Base-by-base conservation (phyloP, 2,797 vertebrate genomes). In the Lepilemur ruficaudatus region DNA sequence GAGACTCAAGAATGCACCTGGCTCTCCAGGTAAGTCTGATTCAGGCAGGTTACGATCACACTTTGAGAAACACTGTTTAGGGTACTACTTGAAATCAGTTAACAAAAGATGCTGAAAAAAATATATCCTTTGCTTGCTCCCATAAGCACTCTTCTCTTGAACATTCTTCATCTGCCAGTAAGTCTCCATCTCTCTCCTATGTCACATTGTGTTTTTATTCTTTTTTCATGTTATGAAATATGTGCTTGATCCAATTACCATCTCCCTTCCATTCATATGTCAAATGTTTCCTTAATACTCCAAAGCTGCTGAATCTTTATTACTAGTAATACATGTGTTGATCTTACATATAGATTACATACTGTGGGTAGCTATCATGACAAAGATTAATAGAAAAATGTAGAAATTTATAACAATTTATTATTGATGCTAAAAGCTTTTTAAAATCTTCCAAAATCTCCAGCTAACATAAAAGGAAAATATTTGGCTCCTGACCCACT, bases 361-460 rank as follows among this genome's bases (percentile, higher is more conserved):
- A 43, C 59, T 38, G 73, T 87, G 28, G 75, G 55, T 48, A 75
- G n/a, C 85, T 38, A n/a, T 17, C 20, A 30, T 23, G 70, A 59
- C 46, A 91, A 80, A 87, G 79, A 86, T 80, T n/a, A 87, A 67
- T 10, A 90, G 65, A 38, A 83, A 94, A 92, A 84, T 28, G 52
- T 12, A 32, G 48, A 85, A n/a, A 82, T 35, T 35, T 67, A 67
- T 73, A 52, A 25, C 38, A 72, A 93, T 85, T 59, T 86, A 88
- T 57, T 79, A 85, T 93, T 89, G 93, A 91, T 0, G 20, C 78
- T 96, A 96, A 94, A 96, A 93, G 86, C 73, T 91, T 94, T 75
- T 61, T 20, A 90, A 94, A 79, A 70, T 70, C 75, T 69, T 69
- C 57, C 41, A 55, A 84, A 92, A 94, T 69, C 89, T 69, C 43